Percentiles rank a stretch among this genome's conserved stretches.
Conservation (phyloP, 2,888 invertebrate species). For the Perithous albicinctus region DNA sequence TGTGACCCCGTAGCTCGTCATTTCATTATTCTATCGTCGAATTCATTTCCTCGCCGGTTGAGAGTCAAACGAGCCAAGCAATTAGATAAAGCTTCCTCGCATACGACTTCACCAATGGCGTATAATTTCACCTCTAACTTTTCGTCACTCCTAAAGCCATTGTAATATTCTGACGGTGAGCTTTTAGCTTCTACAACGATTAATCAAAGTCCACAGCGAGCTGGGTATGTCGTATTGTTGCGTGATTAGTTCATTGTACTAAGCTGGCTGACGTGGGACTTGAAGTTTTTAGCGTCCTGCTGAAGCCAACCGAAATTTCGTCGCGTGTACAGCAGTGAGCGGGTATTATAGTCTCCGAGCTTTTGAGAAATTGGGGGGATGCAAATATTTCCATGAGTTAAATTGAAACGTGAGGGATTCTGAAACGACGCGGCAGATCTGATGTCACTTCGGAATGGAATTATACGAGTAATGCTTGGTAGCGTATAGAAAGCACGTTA, state of each 20-base stretch:
- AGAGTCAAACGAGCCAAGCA: slow-evolving; percentile 5
- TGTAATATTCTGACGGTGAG: slow-evolving; percentile 18
- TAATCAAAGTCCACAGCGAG: slow-evolving; percentile 55
- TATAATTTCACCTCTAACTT: slow-evolving; percentile 34
- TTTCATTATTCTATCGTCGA: slow-evolving; percentile 33
- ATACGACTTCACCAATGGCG: background rate
- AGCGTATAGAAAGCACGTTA: background rate
- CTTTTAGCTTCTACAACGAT: slow-evolving; percentile 44
- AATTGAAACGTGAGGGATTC: slow-evolving; percentile 34
- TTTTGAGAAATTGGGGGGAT: slow-evolving; percentile 54
- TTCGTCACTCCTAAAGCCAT: slow-evolving; percentile 34
- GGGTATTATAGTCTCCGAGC: slow-evolving; percentile 50
- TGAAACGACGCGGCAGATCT: background rate
- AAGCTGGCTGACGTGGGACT: background rate
- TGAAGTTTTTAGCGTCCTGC: slow-evolving; percentile 42
- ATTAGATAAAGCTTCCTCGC: slow-evolving; percentile 42
- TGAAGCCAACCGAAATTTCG: background rate
- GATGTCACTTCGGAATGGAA: slow-evolving; percentile 4
- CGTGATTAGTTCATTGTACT: slow-evolving; percentile 60
- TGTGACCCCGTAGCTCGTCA: background rate
- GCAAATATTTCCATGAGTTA: slow-evolving; percentile 32
- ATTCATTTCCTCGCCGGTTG: slow-evolving; percentile 36
- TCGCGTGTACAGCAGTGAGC: background rate
- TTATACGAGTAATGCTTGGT: background rate
- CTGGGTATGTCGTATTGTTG: slow-evolving; percentile 52